Conservation (phyloP, 2,797 vertebrate genomes). For the Catostomus latipinnis region DNA sequence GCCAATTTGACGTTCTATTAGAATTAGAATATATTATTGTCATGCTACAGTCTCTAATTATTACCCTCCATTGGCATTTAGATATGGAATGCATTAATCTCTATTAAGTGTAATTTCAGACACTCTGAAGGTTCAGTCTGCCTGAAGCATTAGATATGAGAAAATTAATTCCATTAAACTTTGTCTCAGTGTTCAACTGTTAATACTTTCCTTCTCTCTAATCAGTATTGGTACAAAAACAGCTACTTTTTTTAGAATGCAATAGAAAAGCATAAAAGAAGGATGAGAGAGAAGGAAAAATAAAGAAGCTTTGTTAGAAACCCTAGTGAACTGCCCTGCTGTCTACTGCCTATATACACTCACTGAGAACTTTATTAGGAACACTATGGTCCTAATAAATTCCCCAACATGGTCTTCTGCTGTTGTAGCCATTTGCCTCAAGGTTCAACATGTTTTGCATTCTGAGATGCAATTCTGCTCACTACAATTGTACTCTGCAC, state of each 20-base stretch:
- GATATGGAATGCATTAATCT: constrained; percentile 58
- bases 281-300: too few species aligned
- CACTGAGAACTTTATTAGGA: too few species aligned
- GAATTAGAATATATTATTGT: constrained; percentile 55
- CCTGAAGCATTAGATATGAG: constrained; percentile 27
- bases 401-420: too few species aligned
- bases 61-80: constrained; percentile 57
- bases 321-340: too few species aligned
- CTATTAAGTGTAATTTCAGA: constrained; percentile 23
- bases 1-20: constrained; percentile 50
- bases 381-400: too few species aligned
- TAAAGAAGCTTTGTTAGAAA: too few species aligned
- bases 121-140: not conserved
- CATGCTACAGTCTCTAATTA: constrained; percentile 55
- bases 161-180: constrained; percentile 30
- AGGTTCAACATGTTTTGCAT: too few species aligned
- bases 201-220: not conserved
- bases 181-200: not conserved
- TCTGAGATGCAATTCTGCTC: too few species aligned
- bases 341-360: too few species aligned
- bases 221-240: not conserved
- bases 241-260: not conserved
- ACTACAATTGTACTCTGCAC: too few species aligned
- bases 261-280: too few species aligned
- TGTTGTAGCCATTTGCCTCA: too few species aligned